A percentile compares a stretch with the other conserved stretches of the same genome.
These are phyloP conservation scores for Protomyctophum bolini DNA, from an alignment of 2,113 vertebrate species.

Conservation along the genomic window DNA sequence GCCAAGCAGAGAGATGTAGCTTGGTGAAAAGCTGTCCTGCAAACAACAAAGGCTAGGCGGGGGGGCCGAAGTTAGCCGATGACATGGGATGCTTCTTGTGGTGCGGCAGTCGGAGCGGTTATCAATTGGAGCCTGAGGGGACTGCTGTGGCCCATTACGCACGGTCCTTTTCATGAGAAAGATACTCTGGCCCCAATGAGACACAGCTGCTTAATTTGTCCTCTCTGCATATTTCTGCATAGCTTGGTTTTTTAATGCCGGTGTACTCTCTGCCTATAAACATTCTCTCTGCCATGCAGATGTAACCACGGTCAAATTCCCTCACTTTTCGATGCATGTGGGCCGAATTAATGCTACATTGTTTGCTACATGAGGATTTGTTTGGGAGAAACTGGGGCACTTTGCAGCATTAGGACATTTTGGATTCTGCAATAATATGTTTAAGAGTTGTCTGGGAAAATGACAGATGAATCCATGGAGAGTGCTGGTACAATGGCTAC, in stretches of 20 bases:
- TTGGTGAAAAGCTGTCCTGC: conserved; percentile 5
- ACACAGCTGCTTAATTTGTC: conserved; percentile 22
- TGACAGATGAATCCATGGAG: no score
- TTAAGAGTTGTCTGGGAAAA: no score
- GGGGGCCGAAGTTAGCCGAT: conserved; percentile 27
- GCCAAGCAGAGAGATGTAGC: conserved; percentile 19
- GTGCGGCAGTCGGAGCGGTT: conserved; percentile 9
- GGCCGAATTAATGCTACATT: no score
- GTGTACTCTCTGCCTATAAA: neutral
- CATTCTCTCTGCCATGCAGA: neutral
- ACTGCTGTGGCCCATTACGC: conserved; percentile 21
- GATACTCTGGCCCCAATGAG: conserved; percentile 15
- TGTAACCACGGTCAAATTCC: neutral
- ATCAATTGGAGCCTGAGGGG: conserved; percentile 19
- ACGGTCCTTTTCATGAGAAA: conserved; percentile 8
- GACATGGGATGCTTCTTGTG: neutral
- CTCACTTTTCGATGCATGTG: neutral
- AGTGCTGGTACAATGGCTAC: no score
- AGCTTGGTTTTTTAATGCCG: neutral
- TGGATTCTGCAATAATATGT: no score
- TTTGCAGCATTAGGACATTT: no score
- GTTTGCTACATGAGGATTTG: no score
- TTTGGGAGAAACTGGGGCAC: no score
- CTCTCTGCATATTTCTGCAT: neutral
- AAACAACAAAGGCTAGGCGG: conserved; percentile 11